Evolutionary conservation across 2,113 vertebrate species (phyloP), one percentile per base, ranked within the genome.

Genomic region (Nymphicus hollandicus): DNA sequence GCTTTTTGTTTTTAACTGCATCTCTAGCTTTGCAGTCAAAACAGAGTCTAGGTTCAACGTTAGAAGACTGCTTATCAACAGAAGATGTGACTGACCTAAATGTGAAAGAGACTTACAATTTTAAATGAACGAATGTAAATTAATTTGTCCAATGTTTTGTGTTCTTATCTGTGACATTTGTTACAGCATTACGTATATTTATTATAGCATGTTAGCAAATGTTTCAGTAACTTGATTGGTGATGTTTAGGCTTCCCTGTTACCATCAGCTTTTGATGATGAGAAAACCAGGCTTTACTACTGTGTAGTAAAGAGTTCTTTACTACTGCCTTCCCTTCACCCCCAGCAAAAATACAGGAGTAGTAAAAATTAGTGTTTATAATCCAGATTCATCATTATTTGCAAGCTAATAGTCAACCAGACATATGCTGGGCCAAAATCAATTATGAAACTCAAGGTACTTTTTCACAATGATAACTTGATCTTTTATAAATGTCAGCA

Each of bases 401-500:
- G 53, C 66, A 64, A 86, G 86, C 33, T 41, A 49, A 10, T 93
- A 78, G 78, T 87, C 89, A 97, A 79, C 20, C 43, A 94, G 79
- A 74, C 66, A 68, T 74, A 33, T 82, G 53, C 91, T 94, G 88
- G 52, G 60, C 47, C n/a, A 60, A 78, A 96, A 86, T 91, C 52
- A 86, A 55, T 90, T 93, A 50, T 1, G 37, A 97, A 92, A 92
- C 39, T 95, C 23, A 53, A 79, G 15, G 33, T 96, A 46, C 71
- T 92, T 97, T 96, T 93, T 92, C 69, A 73, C 56, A 46, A 2
- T 86, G 70, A 49, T 97, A 81, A 91, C 95, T 96, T 91, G 49
- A 93, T 90, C 91, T 95, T 93, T 84, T 94, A 11, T 88, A 95
- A 97, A 92, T 94, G 90, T 93, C 71, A 90, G 10, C 66, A 94